Percentiles rank a stretch among this genome's conserved stretches.
Evolutionary conservation across 2,113 vertebrate species (phyloP).

Genomic region (Platysternon megacephalum): DNA sequence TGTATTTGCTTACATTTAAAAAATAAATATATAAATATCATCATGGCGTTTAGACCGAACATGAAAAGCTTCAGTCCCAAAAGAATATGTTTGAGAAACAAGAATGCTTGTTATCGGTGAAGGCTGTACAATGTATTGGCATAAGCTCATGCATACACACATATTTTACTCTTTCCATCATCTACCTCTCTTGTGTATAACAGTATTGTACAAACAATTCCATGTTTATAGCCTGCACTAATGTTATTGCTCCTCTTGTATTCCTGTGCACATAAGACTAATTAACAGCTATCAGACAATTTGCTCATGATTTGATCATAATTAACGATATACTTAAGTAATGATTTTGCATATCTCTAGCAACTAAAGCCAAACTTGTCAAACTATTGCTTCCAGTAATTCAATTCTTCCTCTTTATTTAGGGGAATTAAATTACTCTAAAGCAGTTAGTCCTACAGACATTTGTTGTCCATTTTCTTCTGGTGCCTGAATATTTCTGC

Average conservation of each 20-base stretch:
- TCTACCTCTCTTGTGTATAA: accelerated
- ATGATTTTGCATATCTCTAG: conserved; percentile 58
- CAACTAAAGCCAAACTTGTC: conserved; percentile 58
- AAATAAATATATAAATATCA: not conserved
- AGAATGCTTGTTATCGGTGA: not conserved
- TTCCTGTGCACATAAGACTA: conserved; percentile 48
- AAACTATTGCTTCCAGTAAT: conserved; percentile 70
- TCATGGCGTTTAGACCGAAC: not conserved
- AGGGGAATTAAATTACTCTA: conserved; percentile 58
- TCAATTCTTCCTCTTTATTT: conserved; percentile 65
- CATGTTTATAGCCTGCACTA: not conserved
- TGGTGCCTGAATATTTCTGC: conserved; percentile 53
- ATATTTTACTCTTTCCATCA: accelerated
- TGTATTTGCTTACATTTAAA: not conserved
- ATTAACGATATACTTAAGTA: conserved; percentile 65
- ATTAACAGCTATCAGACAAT: conserved; percentile 68
- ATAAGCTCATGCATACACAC: not conserved
- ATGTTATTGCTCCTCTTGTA: conserved; percentile 7
- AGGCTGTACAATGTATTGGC: not conserved
- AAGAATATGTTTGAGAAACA: not conserved
- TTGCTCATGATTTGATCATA: conserved; percentile 69
- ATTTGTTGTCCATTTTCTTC: conserved; percentile 53
- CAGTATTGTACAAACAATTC: not conserved
- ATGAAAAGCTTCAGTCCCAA: not conserved
- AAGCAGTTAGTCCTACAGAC: conserved; percentile 56